Evolutionary conservation across 2,797 vertebrate genomes (phyloP), one percentile per base, ranked within the genome.

Genomic region (Acrossocheilus wenchowensis): DNA sequence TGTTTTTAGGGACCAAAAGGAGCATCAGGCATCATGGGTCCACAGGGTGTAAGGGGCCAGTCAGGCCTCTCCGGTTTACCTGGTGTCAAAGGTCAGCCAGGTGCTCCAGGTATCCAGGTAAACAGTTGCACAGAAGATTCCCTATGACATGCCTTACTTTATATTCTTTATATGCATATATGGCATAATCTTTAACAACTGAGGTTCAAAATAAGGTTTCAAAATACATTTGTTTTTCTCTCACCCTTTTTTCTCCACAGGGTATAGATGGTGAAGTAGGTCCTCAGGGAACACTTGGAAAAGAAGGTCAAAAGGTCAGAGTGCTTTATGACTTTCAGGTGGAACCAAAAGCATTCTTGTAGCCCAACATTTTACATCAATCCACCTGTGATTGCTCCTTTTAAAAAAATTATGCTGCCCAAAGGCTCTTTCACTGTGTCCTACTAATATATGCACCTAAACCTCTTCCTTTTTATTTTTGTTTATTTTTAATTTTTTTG

Each of bases 201-300:
- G 1, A 23, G 3, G 4, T 57, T 57, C 66, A 80, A 73, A 80
- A 72, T 68, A 69, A 41, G 4, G 15, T 74, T 85, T 72, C 7
- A 68, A 12, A 10, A 48, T 3, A 64, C 72, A 39, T n/a, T 39
- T 64, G 5, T 80, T 69, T 80, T n/a, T 52, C 26, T 50, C 23
- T 12, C 7, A 26, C 41, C 0, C 14, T 52, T 17, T 68, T 60
- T 60, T 34, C 50, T 34, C 69, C 80, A 6, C 82, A 96, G 95
- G 95, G 95, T 88, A 92, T 95, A 88, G 93, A 94, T 21, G 95
- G 95, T 43, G 94, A 93, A 68, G 81, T 86, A 12, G 95, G 95
- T 10, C 88, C 91, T 66, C 91, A 93, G 81, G 94, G 95, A 86
- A 81, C 26, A 12, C 86, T 89, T 81, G 95, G 94, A 84, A 92